These are phyloP conservation scores for Corythoichthys haematopterus DNA, from an alignment of 2,113 vertebrate species.

Conservation along the genomic window DNA sequence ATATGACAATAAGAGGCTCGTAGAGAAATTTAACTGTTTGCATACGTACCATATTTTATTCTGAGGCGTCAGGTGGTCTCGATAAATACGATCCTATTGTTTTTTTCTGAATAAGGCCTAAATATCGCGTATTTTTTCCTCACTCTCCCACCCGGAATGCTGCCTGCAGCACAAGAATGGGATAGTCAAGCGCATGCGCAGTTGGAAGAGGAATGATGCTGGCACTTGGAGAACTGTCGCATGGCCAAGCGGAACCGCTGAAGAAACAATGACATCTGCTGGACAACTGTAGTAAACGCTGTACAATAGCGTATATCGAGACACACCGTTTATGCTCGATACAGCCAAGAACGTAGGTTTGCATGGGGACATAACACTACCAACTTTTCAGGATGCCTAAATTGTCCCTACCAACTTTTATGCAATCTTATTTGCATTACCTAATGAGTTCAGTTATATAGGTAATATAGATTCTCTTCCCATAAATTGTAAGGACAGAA, in stretches of 20 bases:
- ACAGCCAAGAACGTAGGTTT: not conserved
- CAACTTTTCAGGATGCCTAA: too few species aligned
- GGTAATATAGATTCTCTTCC: too few species aligned
- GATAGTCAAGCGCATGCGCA: conserved; percentile 59
- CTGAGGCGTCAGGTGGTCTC: not conserved
- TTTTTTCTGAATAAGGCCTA: conserved; percentile 24
- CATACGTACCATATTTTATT: conserved; percentile 49
- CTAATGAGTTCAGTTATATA: too few species aligned
- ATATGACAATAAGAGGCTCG: conserved; percentile 5
- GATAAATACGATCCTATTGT: not conserved
- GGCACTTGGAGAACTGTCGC: conserved; percentile 62
- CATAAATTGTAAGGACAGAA: too few species aligned
- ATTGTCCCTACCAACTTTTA: too few species aligned
- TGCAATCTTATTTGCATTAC: too few species aligned
- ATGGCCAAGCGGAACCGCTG: conserved; percentile 39
- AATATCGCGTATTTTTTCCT: conserved; percentile 15
- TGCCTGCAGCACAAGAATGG: conserved; percentile 68
- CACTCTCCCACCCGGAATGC: conserved; percentile 63
- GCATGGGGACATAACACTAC: too few species aligned
- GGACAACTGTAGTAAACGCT: conserved; percentile 13
- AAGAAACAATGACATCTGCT: conserved; percentile 24
- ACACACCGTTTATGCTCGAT: not conserved
- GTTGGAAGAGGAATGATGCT: conserved; percentile 55
- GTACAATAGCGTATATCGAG: not conserved
- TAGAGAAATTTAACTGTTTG: not conserved